Conservation (phyloP, 2,888 invertebrate genomes). For the Pammene fasciana region DNA sequence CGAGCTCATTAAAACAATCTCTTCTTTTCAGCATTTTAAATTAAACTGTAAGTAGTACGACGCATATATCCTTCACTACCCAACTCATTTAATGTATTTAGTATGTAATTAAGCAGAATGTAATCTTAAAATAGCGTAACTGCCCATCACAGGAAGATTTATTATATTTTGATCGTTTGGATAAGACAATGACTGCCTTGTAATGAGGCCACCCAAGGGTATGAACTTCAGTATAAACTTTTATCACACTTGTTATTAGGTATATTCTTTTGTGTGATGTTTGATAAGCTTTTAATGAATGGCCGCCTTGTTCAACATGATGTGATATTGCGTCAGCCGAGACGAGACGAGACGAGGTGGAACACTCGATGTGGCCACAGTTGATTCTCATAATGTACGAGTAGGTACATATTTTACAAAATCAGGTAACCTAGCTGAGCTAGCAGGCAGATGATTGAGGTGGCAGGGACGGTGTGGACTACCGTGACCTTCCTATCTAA, state of each 20-base stretch:
- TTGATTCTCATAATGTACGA: no score
- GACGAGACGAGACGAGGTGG: not conserved
- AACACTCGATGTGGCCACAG: no score
- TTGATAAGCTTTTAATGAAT: not conserved
- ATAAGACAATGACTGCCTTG: not conserved
- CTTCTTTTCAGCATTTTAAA: not conserved
- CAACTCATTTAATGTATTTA: not conserved
- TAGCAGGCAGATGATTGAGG: no score
- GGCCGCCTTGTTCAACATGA: not conserved
- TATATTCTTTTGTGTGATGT: not conserved
- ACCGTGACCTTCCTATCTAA: no score
- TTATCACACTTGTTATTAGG: not conserved
- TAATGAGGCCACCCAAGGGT: constrained; percentile 8
- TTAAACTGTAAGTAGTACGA: not conserved
- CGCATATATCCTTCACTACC: not conserved
- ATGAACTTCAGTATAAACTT: constrained; percentile 1
- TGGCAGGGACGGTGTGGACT: no score
- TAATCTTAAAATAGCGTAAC: not conserved
- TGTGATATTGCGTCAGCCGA: constrained; percentile 10
- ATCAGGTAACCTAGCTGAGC: no score
- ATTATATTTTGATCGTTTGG: not conserved
- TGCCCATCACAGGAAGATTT: not conserved
- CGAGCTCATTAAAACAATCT: not conserved
- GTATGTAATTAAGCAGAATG: not conserved
- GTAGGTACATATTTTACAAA: no score